These are phyloP conservation scores for Drymonia ruficornis DNA, from an alignment of 2,888 invertebrate genomes.

Conservation along the genomic window DNA sequence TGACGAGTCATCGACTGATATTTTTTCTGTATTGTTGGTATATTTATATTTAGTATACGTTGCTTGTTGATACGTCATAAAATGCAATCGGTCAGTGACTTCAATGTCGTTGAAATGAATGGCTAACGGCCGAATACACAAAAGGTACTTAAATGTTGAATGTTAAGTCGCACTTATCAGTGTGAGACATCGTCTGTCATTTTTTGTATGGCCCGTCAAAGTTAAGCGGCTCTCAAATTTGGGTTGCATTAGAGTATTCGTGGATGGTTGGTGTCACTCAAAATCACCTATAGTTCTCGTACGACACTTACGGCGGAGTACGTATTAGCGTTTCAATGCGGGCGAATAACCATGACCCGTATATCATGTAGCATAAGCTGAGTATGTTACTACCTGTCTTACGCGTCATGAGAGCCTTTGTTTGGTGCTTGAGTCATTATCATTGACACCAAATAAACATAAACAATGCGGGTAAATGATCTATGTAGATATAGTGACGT, in stretches of 20 bases:
- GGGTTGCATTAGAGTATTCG: too few relatives aligned
- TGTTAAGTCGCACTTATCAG: too few relatives aligned
- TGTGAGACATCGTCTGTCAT: too few relatives aligned
- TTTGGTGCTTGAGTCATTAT: neutral
- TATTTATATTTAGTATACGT: neutral
- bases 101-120: neutral
- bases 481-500: neutral
- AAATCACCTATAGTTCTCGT: too few relatives aligned
- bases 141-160: too few relatives aligned
- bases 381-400: neutral
- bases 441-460: neutral
- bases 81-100: neutral
- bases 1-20: slow-evolving; percentile 1
- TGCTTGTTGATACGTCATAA: neutral
- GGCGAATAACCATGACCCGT: neutral
- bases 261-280: too few relatives aligned
- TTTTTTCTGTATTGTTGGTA: neutral
- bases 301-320: too few relatives aligned
- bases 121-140: too few relatives aligned
- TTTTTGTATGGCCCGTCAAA: too few relatives aligned
- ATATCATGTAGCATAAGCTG: neutral
- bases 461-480: slow-evolving; percentile 8
- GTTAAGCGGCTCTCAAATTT: too few relatives aligned
- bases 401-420: slow-evolving; percentile 3
- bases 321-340: neutral